Percentiles rank a stretch among this genome's conserved stretches.
These are phyloP conservation scores for Liasis olivaceus DNA, from an alignment of 2,797 vertebrate genomes.

Conservation along the genomic window DNA sequence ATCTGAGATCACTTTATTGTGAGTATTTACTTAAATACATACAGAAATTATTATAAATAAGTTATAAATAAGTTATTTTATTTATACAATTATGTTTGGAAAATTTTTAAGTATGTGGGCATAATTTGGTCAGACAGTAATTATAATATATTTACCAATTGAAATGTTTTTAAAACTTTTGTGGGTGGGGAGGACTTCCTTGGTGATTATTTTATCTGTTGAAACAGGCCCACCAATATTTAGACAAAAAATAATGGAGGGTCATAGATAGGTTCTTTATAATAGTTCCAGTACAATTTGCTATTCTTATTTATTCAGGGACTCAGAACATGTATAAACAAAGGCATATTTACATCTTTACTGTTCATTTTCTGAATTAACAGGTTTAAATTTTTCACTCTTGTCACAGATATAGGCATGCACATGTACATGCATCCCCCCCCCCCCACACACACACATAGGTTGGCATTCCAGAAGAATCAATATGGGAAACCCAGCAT, in stretches of 20 bases:
- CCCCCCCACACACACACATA: not conserved
- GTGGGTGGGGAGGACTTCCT: not conserved
- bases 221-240: not conserved
- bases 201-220: not conserved
- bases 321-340: not conserved
- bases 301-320: too few species aligned
- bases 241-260: not conserved
- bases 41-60: not conserved
- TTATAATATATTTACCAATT: not conserved
- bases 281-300: not conserved
- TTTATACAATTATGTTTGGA: not conserved
- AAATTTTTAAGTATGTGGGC: not conserved
- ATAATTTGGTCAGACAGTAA: not conserved
- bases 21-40: not conserved
- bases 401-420: not conserved
- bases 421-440: not conserved
- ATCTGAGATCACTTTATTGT: not conserved
- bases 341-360: not conserved
- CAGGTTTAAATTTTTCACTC: not conserved
- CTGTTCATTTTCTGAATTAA: not conserved
- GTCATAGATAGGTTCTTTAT: not conserved
- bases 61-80: not conserved
- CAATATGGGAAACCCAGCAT: too few species aligned
- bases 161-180: not conserved
- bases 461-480: not conserved